Conservation (phyloP, 1,140 invertebrate species). For the Papilio helenus region DNA sequence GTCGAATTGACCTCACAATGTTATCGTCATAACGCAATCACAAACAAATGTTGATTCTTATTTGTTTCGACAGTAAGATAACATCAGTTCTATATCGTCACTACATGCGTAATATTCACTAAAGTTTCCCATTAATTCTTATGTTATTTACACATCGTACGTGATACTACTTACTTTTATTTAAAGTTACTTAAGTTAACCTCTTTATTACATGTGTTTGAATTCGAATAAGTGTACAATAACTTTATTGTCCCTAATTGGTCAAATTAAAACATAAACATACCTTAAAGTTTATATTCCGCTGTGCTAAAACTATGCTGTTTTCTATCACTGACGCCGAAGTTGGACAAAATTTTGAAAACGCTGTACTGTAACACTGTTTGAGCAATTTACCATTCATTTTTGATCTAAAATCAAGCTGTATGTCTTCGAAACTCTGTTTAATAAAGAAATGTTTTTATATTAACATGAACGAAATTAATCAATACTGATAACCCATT, state of each 20-base stretch:
- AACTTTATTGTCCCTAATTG: conserved; percentile 8
- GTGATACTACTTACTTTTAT: conserved; percentile 32
- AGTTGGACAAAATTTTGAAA: conserved; percentile 22
- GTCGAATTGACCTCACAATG: conserved; percentile 59
- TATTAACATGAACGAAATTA: conserved; percentile 51
- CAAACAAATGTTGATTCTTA: conserved; percentile 63
- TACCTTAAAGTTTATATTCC: conserved; percentile 36
- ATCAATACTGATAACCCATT: conserved; percentile 76
- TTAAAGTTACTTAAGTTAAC: conserved; percentile 19
- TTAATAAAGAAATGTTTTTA: conserved; percentile 48
- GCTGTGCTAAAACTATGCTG: neutral
- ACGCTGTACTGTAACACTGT: conserved; percentile 29
- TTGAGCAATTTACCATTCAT: conserved; percentile 29
- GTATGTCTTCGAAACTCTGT: conserved; percentile 42
- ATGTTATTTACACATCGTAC: conserved; percentile 20
- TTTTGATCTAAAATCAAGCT: conserved; percentile 5
- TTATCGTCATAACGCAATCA: conserved; percentile 68
- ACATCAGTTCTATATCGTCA: conserved; percentile 25
- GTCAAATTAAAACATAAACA: conserved; percentile 2
- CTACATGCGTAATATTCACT: conserved; percentile 29
- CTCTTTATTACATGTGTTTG: conserved; percentile 29
- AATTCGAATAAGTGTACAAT: neutral
- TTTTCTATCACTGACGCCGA: neutral
- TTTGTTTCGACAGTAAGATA: conserved; percentile 39
- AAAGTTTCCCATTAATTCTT: neutral